A percentile compares a stretch with the other conserved stretches of the same genome.
Evolutionary conservation across 2,113 vertebrate genomes (phyloP).

Genomic region (Pseudonaja textilis): DNA sequence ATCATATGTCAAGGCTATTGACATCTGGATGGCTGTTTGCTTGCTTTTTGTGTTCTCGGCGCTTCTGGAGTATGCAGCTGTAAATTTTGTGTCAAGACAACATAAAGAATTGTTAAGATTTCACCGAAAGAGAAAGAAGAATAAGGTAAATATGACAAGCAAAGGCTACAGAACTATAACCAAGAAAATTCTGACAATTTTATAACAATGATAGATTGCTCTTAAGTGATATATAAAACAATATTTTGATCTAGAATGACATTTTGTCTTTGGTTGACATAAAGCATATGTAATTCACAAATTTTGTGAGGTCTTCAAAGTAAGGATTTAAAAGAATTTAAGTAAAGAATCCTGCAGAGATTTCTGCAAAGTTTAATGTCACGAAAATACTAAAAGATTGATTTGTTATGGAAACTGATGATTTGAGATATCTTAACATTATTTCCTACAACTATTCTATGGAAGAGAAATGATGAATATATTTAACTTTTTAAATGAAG

Average conservation of each 20-base stretch:
- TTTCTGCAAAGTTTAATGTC: constrained; percentile 47
- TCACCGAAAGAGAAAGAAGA: constrained; percentile 82
- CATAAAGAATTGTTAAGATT: constrained; percentile 94
- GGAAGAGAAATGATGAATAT: constrained; percentile 7
- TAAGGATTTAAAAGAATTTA: constrained; percentile 54
- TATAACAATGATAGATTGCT: background rate
- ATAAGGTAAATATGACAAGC: constrained; percentile 76
- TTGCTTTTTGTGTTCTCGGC: constrained; percentile 97
- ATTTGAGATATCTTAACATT: constrained; percentile 17
- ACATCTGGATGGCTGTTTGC: constrained; percentile 99
- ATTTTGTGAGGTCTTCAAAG: constrained; percentile 22
- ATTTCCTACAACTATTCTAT: background rate
- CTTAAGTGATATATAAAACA: constrained; percentile 20
- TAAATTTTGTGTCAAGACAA: constrained; percentile 97
- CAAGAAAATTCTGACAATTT: background rate
- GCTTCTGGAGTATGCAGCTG: constrained; percentile 93
- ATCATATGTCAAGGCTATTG: constrained; percentile 96
- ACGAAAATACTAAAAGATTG: constrained; percentile 9
- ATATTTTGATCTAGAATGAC: constrained; percentile 25
- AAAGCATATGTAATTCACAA: constrained; percentile 42
- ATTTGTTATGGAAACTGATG: background rate
- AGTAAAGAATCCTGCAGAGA: constrained; percentile 29
- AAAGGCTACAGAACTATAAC: background rate
- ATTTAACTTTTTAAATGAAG: constrained; percentile 20
- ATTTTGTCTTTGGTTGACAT: constrained; percentile 36